Conservation (phyloP, 1,140 invertebrate genomes). For the Ostrea denselamellosa region DNA sequence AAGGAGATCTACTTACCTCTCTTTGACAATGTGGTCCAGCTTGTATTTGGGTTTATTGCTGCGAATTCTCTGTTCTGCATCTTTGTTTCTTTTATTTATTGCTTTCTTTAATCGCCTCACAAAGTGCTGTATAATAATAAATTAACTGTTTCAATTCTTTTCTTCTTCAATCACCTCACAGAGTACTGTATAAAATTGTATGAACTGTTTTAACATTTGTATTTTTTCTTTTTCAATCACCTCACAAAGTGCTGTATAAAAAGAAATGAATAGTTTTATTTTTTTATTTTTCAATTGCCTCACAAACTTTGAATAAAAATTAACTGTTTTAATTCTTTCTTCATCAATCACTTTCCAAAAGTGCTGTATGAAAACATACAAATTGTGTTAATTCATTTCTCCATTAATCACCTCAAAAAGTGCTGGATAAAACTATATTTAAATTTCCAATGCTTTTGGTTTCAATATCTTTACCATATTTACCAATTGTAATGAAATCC, state of each 20-base stretch:
- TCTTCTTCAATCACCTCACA: neutral
- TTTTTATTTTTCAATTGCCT: neutral
- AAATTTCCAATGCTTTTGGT: too few species aligned
- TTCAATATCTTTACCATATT: too few species aligned
- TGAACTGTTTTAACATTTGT: too few species aligned
- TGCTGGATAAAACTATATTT: too few species aligned
- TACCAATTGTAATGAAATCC: too few species aligned
- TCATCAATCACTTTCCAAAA: too few species aligned
- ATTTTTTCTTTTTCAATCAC: slow-evolving; percentile 86
- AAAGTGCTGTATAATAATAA: slow-evolving; percentile 79
- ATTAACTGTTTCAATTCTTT: neutral
- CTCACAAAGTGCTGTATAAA: slow-evolving; percentile 81
- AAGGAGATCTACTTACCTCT: slow-evolving; percentile 82
- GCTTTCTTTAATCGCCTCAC: slow-evolving; percentile 87
- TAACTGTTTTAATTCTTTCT: too few species aligned
- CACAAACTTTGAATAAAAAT: neutral
- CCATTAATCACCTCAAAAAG: too few species aligned
- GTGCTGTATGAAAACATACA: too few species aligned
- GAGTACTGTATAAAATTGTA: neutral
- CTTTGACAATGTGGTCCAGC: slow-evolving; percentile 98
- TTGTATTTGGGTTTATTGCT: slow-evolving; percentile 91
- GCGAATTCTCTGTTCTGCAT: slow-evolving; percentile 86
- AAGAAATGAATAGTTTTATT: neutral
- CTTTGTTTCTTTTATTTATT: slow-evolving; percentile 88
- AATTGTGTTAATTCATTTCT: too few species aligned